Base-by-base conservation (phyloP, 2,797 vertebrate species). In the Pangasius macronema region DNA sequence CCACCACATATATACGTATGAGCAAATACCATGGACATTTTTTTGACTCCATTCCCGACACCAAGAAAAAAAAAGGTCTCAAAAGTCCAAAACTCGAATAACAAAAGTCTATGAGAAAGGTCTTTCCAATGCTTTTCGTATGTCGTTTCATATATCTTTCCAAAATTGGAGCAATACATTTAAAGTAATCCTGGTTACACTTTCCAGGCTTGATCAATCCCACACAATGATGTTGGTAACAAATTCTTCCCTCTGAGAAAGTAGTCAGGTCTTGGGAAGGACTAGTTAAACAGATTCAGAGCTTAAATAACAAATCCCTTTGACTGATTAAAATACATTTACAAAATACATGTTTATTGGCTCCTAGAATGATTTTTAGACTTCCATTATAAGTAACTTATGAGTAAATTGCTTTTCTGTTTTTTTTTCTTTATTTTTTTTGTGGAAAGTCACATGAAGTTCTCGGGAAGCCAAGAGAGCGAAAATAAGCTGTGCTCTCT, bases 141-240 rank as follows among this genome's bases (percentile, higher is more conserved):
- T 16, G n/a, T 76, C 3, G 3, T 30, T 76, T 51, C 16, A 53
- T 39, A 4, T 11, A 80, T 14, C 22, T 80, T 80, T 59, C 10
- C 33, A 80, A 80, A 80, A 30, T 57, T 80, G 51, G 18, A 63
- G 36, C 39, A 82, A 82, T 30, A 42, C 3, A 82, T 82, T 42
- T 46, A 36, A 79, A 79, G 36, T 61, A 39, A 57, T 82, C n/a
- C 36, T 36, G 36, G 24, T 42, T 7, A 81, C 20, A 81, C 33
- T 27, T 42, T 81, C 36, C 22, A 61, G 79, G 20, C 36, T 42
- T 27, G 36, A 82, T 63, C 24, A 46, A 27, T 27, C 13, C 11
- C 24, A 82, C 36, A 82, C 57, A 61, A 13, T 46, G 36, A 27
- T 61, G 11, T 6, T 46, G 36, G 33, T n/a, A 81, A 81, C 33